Evolutionary conservation across 2,797 vertebrate species (phyloP).

Genomic region (Acropternis orthonyx): DNA sequence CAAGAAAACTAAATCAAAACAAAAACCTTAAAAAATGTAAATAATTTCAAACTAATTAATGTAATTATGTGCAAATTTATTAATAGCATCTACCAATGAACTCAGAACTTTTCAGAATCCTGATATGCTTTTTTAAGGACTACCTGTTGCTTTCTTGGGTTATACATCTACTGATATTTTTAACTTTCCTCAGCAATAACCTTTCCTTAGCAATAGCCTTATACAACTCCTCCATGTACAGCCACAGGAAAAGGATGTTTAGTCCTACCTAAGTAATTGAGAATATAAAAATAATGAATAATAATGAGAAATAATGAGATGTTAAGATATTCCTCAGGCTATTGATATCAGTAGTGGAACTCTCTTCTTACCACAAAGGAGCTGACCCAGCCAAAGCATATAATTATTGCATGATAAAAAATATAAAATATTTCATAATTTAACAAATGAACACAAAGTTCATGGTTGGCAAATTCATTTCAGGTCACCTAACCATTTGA

Average conservation of each 20-base stretch:
- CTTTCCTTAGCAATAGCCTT: not conserved
- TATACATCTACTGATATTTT: not conserved
- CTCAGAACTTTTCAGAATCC: not conserved
- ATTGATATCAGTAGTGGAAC: not conserved
- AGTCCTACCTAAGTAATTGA: not conserved
- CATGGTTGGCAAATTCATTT: not conserved
- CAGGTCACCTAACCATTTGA: not conserved
- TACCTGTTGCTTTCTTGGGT: not conserved
- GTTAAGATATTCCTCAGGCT: not conserved
- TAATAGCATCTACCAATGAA: not conserved
- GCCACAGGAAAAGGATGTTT: not conserved
- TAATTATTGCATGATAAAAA: not conserved
- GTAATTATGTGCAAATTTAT: not conserved
- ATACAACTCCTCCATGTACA: not conserved
- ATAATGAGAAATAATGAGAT: not conserved
- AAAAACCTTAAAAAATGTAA: not conserved
- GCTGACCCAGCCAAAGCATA: not conserved
- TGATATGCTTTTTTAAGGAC: not conserved
- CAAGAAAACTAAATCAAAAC: not conserved
- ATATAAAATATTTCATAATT: not conserved
- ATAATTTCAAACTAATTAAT: not conserved
- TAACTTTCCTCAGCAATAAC: not conserved
- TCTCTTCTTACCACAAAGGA: not conserved
- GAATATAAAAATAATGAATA: not conserved
- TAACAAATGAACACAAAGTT: not conserved